Conservation (phyloP, 2,888 invertebrate genomes). For the Hoplodrina ambigua region DNA sequence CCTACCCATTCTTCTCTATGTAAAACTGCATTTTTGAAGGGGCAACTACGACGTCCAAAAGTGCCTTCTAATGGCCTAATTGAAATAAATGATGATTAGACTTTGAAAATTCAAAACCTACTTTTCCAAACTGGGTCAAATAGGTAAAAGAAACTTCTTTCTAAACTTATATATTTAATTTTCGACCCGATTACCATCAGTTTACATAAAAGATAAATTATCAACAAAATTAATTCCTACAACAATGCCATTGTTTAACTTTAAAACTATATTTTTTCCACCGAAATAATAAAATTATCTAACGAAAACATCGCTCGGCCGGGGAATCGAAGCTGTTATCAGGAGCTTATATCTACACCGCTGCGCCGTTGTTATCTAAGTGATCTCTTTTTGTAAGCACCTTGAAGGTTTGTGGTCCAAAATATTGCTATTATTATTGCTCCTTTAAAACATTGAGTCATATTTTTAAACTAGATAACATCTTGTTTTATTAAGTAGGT, state of each 20-base stretch:
- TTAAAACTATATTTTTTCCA: slow-evolving; percentile 72
- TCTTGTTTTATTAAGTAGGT: background rate
- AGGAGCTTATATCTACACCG: slow-evolving; percentile 75
- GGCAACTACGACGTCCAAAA: too few relatives aligned
- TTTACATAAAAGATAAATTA: slow-evolving; percentile 23
- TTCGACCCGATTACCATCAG: slow-evolving; percentile 15
- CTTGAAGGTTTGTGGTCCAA: slow-evolving; percentile 61
- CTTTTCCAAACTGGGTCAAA: background rate
- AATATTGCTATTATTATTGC: slow-evolving; percentile 59
- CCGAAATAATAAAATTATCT: slow-evolving; percentile 82
- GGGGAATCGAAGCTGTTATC: slow-evolving; percentile 87
- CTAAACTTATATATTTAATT: slow-evolving; percentile 4
- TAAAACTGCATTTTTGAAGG: too few relatives aligned
- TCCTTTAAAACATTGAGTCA: slow-evolving; percentile 22
- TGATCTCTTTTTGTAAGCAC: slow-evolving; percentile 73
- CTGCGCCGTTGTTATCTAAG: slow-evolving; percentile 69
- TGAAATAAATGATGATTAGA: too few relatives aligned
- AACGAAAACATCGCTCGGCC: slow-evolving; percentile 76
- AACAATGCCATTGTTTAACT: slow-evolving; percentile 75
- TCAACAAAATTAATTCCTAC: slow-evolving; percentile 40
- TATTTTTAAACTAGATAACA: slow-evolving; percentile 8
- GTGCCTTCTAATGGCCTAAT: too few relatives aligned
- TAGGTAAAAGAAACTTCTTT: background rate
- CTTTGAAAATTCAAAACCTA: background rate
- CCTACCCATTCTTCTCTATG: too few relatives aligned